These are phyloP conservation scores for Syrmaticus mikado DNA, from an alignment of 2,113 vertebrate genomes.

Conservation along the genomic window DNA sequence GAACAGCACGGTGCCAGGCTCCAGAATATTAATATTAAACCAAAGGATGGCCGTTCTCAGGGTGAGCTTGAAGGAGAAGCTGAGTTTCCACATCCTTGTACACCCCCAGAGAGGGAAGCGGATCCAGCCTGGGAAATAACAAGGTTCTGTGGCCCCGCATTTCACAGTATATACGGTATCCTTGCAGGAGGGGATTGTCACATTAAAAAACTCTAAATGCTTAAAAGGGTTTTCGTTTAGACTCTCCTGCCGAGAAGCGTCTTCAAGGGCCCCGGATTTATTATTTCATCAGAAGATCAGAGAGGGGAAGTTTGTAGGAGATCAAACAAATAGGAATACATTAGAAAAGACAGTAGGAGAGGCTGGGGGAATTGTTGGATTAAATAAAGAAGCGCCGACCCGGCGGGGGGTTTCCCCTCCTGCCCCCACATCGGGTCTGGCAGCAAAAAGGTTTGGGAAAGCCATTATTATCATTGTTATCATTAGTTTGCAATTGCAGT, in stretches of 20 bases:
- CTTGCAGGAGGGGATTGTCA: constrained; percentile 53
- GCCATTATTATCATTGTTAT: background rate
- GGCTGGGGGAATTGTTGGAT: constrained; percentile 36
- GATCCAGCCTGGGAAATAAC: background rate
- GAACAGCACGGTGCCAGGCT: accelerated
- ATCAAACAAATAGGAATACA: constrained; percentile 73
- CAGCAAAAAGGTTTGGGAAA: background rate
- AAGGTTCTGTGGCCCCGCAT: background rate
- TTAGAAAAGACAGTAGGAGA: constrained; percentile 58
- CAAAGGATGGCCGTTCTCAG: background rate
- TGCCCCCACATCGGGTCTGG: background rate
- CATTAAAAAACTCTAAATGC: constrained; percentile 65
- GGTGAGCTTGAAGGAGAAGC: background rate
- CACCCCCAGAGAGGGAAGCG: background rate
- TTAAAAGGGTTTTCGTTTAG: constrained; percentile 63
- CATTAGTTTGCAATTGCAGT: background rate
- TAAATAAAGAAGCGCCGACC: background rate
- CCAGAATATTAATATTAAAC: background rate
- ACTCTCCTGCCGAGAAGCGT: constrained; percentile 32
- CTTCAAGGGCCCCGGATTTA: constrained; percentile 67
- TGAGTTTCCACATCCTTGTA: background rate
- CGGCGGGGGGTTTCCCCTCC: background rate
- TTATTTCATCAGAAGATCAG: constrained; percentile 73
- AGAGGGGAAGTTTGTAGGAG: constrained; percentile 64
- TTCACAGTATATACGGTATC: background rate